These are phyloP conservation scores for Oreohelix idahoensis DNA, from an alignment of 1,140 invertebrate species.

Conservation along the genomic window DNA sequence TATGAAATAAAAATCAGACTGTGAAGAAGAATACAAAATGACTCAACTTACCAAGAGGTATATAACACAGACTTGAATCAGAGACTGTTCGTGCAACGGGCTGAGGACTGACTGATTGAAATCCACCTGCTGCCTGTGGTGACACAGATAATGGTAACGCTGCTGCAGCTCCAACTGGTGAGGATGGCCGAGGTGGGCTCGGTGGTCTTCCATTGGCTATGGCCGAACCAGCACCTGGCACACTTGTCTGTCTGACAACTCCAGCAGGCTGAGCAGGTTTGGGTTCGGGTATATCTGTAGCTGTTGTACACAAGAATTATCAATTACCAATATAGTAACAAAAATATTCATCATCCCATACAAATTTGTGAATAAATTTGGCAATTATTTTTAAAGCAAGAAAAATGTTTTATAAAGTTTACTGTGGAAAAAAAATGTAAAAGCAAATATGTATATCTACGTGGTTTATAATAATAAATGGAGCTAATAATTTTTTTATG, in stretches of 20 bases:
- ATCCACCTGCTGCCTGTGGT: conserved; percentile 3
- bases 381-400: too few species aligned
- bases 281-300: conserved; percentile 60
- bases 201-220: conserved; percentile 11
- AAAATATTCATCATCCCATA: too few species aligned
- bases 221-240: not conserved
- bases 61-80: conserved; percentile 34
- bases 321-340: too few species aligned
- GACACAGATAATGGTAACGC: not conserved
- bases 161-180: conserved; percentile 66
- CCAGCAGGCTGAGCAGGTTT: conserved; percentile 10
- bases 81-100: not conserved
- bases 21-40: not conserved
- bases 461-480: too few species aligned
- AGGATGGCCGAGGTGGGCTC: conserved; percentile 10
- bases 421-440: too few species aligned
- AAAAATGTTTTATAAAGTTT: too few species aligned
- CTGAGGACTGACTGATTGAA: not conserved
- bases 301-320: conserved; percentile 35
- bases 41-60: conserved; percentile 27
- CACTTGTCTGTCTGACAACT: not conserved
- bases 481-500: too few species aligned
- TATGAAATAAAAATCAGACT: too few species aligned
- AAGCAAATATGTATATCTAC: too few species aligned
- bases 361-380: too few species aligned